Evolutionary conservation across 2,113 vertebrate genomes (phyloP).

Genomic region (Seriola dumerili): DNA sequence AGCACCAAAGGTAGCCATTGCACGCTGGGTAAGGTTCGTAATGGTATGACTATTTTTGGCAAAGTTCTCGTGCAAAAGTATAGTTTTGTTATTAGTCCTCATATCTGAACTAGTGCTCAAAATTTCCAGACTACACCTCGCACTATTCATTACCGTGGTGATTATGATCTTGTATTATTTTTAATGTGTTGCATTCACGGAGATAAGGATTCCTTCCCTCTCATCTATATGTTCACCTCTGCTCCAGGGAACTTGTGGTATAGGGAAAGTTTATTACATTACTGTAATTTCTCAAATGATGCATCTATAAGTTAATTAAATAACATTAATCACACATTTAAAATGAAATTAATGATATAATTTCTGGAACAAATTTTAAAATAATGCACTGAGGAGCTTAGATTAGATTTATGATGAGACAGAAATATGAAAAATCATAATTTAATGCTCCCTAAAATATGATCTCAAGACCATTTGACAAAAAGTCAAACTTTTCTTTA

Average conservation of each 20-base stretch:
- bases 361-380: not conserved
- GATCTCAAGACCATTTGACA: not conserved
- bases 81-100: not conserved
- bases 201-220: not conserved
- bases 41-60: too few relatives aligned
- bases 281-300: not conserved
- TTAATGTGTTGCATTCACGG: not conserved
- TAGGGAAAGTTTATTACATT: not conserved
- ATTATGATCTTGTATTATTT: not conserved
- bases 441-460: not conserved
- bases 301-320: not conserved
- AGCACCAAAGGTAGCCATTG: too few relatives aligned
- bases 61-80: not conserved
- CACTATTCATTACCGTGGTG: not conserved
- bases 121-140: not conserved
- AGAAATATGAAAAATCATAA: not conserved
- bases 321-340: not conserved
- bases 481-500: not conserved
- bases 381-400: not conserved
- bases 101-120: not conserved
- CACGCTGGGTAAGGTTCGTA: too few relatives aligned
- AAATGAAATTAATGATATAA: not conserved
- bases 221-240: not conserved
- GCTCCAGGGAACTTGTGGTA: not conserved
- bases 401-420: constrained; percentile 15